These are phyloP conservation scores for Coremacera marginata DNA, from an alignment of 2,888 invertebrate species.

Conservation along the genomic window DNA sequence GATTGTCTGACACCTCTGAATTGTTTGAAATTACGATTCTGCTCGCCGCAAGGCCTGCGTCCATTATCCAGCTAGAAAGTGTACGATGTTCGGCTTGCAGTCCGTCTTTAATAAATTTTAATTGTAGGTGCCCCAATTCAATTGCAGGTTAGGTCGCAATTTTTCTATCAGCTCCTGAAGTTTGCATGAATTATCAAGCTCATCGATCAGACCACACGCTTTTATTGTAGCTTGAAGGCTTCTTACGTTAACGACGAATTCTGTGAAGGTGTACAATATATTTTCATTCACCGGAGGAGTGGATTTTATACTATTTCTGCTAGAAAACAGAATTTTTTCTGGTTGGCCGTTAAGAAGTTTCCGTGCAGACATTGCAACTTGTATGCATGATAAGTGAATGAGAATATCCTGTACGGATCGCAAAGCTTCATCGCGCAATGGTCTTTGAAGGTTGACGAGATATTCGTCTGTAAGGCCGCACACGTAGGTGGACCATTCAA, in stretches of 20 bases:
- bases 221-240: conserved; percentile 38
- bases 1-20: background rate
- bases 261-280: conserved; percentile 42
- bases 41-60: conserved; percentile 36
- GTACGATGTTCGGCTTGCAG: conserved; percentile 32
- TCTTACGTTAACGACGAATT: conserved; percentile 38
- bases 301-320: conserved; percentile 42
- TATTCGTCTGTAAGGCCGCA: conserved; percentile 44
- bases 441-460: conserved; percentile 34
- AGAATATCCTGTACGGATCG: conserved; percentile 32
- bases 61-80: conserved; percentile 40
- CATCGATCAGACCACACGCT: conserved; percentile 39
- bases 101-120: conserved; percentile 28
- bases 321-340: conserved; percentile 39
- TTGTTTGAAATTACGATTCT: background rate
- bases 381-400: conserved; percentile 36
- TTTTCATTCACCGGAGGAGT: conserved; percentile 40
- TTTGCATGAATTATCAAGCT: conserved; percentile 43
- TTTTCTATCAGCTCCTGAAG: conserved; percentile 43
- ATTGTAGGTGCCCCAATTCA: conserved; percentile 30
- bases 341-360: conserved; percentile 43
- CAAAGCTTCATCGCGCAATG: conserved; percentile 32
- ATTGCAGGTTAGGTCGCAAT: conserved; percentile 37
- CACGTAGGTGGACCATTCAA: conserved; percentile 43
- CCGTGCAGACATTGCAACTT: conserved; percentile 36